phyloP scores from a whole-genome alignment of 2,888 invertebrate genomes.

The Cryptocephalus moraei region DNA sequence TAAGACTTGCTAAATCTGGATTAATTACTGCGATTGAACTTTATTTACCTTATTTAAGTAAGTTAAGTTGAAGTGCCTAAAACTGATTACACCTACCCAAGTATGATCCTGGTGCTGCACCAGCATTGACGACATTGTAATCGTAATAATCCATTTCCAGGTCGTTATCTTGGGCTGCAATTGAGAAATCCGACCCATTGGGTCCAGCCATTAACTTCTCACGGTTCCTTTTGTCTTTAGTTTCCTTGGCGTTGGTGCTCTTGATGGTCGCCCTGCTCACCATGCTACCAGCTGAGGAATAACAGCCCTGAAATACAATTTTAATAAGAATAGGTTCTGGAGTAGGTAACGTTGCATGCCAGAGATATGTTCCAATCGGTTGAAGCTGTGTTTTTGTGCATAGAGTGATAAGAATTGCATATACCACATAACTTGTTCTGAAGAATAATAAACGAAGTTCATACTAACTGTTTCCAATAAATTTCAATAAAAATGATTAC shows the following conservation, averaged over 20 bases:
- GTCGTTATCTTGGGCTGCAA: slow-evolving; percentile 61
- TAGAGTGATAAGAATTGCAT: too few species aligned
- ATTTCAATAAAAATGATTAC: too few species aligned
- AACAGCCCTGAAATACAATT: slow-evolving; percentile 50
- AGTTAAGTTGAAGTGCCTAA: too few species aligned
- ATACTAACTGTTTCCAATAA: too few species aligned
- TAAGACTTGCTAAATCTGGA: too few species aligned
- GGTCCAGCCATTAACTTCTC: slow-evolving; percentile 54
- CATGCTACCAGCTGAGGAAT: slow-evolving; percentile 59
- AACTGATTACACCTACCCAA: slow-evolving; percentile 33
- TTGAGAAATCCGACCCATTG: slow-evolving; percentile 64
- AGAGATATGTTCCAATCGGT: not conserved
- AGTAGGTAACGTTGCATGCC: not conserved
- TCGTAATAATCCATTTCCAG: slow-evolving; percentile 82
- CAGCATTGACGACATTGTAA: slow-evolving; percentile 76
- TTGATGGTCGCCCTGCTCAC: slow-evolving; percentile 56
- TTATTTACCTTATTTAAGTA: too few species aligned
- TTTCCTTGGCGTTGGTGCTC: slow-evolving; percentile 58
- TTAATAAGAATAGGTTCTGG: not conserved
- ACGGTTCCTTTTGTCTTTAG: slow-evolving; percentile 69
- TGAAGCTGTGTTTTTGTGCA: not conserved
- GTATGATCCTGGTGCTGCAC: slow-evolving; percentile 77
- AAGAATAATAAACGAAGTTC: too few species aligned
- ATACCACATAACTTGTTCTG: too few species aligned
- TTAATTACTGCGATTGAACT: too few species aligned